Evolutionary conservation across 2,113 vertebrate genomes (phyloP).

Genomic region (Gallinago media): DNA sequence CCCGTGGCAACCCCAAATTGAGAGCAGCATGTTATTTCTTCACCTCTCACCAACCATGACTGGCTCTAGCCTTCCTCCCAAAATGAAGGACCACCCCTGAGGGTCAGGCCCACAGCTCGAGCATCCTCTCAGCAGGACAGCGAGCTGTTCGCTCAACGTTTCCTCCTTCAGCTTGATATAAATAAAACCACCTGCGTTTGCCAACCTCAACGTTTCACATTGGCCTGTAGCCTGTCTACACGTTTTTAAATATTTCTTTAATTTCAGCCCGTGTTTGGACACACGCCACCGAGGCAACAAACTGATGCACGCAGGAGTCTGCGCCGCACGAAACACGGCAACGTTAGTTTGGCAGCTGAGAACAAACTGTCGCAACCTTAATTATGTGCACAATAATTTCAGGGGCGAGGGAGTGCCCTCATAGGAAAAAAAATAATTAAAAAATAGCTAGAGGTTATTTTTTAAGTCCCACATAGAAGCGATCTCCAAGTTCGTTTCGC

Average conservation of each 20-base stretch:
- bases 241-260: constrained; percentile 45
- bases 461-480: constrained; percentile 4
- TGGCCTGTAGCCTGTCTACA: constrained; percentile 37
- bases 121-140: neutral
- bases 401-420: neutral
- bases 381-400: constrained; percentile 18
- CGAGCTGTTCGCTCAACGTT: neutral
- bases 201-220: constrained; percentile 19
- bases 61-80: neutral
- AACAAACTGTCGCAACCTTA: neutral
- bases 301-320: constrained; percentile 7
- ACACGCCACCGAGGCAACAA: constrained; percentile 43
- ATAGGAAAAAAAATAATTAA: neutral
- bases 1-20: neutral
- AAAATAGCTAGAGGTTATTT: neutral
- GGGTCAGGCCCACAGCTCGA: neutral
- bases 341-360: neutral
- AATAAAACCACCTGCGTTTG: constrained; percentile 4
- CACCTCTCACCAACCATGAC: neutral
- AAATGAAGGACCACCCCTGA: neutral
- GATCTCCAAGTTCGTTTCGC: neutral
- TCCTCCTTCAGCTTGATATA: constrained; percentile 3
- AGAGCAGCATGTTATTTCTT: rapidly evolving
- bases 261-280: constrained; percentile 48
- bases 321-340: neutral